Conservation (phyloP, 2,797 vertebrate genomes). For the Saxicola maurus region DNA sequence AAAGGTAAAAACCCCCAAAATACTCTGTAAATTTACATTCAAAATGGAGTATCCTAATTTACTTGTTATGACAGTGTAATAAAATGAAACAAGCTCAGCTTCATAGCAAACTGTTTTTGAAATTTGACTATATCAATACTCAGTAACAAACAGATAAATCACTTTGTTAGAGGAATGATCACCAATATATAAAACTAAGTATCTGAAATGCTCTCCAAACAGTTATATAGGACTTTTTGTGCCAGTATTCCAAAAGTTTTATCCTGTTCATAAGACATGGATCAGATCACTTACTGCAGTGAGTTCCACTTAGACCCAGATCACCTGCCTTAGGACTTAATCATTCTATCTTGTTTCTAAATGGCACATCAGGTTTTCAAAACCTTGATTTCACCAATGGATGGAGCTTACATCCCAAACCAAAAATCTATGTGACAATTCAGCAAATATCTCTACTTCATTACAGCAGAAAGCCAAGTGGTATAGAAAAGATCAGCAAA, state of each 20-base stretch:
- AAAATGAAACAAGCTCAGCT: not conserved
- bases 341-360: fast-evolving
- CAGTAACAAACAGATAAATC: not conserved
- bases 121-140: not conserved
- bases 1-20: not conserved
- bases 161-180: not conserved
- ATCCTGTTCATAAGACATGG: not conserved
- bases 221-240: not conserved
- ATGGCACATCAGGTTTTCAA: not conserved
- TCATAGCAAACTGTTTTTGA: not conserved
- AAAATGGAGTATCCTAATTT: not conserved
- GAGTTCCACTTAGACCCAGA: not conserved
- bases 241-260: not conserved
- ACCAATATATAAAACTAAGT: not conserved
- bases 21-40: not conserved
- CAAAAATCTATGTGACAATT: not conserved
- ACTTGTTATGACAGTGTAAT: not conserved
- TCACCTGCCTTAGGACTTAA: not conserved
- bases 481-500: not conserved
- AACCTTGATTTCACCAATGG: not conserved
- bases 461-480: not conserved
- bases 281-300: not conserved
- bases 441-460: not conserved
- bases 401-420: not conserved
- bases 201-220: not conserved